phyloP scores from a whole-genome alignment of 2,888 invertebrate species.

The Leptura quadrifasciata region DNA sequence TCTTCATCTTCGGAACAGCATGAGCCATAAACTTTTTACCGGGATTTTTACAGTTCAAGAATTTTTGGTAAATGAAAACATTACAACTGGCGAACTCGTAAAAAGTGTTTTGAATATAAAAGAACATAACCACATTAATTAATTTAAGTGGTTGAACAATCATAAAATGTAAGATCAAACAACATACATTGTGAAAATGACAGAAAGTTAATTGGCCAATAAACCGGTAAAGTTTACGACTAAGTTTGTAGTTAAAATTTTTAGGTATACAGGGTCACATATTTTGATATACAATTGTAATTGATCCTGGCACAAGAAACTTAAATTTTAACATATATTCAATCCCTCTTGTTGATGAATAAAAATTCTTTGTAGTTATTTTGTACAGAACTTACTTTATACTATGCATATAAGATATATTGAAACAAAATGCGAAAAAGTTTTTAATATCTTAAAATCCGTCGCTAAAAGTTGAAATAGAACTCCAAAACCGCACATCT shows the following conservation, averaged over 20 bases:
- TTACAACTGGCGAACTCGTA: constrained; percentile 1
- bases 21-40: not conserved
- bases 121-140: not conserved
- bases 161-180: constrained; percentile 3
- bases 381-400: too few relatives aligned
- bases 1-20: constrained; percentile 13
- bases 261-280: not conserved
- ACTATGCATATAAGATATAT: too few relatives aligned
- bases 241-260: not conserved
- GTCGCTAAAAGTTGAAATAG: too few relatives aligned
- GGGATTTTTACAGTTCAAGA: not conserved
- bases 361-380: too few relatives aligned
- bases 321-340: too few relatives aligned
- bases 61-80: not conserved
- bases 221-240: not conserved
- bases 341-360: too few relatives aligned
- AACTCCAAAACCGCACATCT: too few relatives aligned
- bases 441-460: too few relatives aligned
- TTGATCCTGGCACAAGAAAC: too few relatives aligned
- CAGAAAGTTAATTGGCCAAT: not conserved
- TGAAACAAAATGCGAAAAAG: too few relatives aligned
- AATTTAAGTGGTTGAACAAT: not conserved
- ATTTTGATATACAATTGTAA: too few relatives aligned
- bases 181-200: not conserved
- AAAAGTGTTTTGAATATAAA: not conserved